Evolutionary conservation across 2,888 invertebrate species (phyloP), one percentile per base, ranked within the genome.

Genomic region (Leptothorax acervorum): DNA sequence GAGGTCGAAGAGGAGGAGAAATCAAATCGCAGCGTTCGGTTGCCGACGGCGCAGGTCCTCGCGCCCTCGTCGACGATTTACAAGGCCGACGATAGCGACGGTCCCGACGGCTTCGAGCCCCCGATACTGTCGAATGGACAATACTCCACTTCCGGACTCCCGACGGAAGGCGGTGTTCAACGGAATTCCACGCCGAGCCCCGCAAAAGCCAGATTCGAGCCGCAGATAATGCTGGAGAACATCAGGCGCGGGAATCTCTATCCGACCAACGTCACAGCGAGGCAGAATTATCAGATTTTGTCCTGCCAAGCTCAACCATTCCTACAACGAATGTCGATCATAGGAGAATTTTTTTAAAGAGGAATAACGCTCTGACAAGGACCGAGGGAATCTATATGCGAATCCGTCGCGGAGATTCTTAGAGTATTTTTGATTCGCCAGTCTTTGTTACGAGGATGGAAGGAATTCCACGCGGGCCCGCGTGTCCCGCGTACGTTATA

Each of bases 281-380:
- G 95, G 18, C 94, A 95, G 62, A 96, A 96, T 92, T 97, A 97
- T 94, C 96, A 97, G 85, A 93, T 97, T 18, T 95, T 99, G 82
- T 96, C 97, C 68, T 98, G 99, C 91, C 97, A 97, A 74, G 97
- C 98, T 2, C 98, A 98, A 82, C 97, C 97, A 23, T 98, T 98
- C 94, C 95, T 97, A 85, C 97, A 97, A 94, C 96, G 97, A 92
- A 96, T 98, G 94, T 97, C 97, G 23, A 95, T 98, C 87, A 96
- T 97, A 85, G 98, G 98, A 0, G 98, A 98, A 95, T 97, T 98
- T 95, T 96, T 96, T 92, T 94, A 88, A 35, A 35, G 15, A 18
- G n/a, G 23, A 91, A 12, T 12, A 18, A 71, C n/a, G 39, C 31
- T 28, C 35, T 9, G 28, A 11, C 15, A 28, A 15, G 6, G 8